Base-by-base conservation (phyloP, 2,888 invertebrate species). In the Ichneumoninae sp. region DNA sequence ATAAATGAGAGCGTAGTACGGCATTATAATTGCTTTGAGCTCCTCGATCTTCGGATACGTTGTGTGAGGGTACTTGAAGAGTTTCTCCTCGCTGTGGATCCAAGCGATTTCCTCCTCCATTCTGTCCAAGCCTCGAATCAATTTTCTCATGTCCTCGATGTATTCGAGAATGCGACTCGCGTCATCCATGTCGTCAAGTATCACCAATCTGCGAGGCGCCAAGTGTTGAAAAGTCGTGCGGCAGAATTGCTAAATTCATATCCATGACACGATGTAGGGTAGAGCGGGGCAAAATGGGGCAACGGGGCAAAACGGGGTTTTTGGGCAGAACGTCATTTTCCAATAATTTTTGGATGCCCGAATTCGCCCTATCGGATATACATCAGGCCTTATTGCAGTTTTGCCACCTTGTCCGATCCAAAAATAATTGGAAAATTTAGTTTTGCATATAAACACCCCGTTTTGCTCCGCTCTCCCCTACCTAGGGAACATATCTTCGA, bases 21-120 rank as follows among this genome's bases (percentile, higher is more conserved):
- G 97, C 91, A 96, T 94, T 44, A 97, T 94, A 89, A 95, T 96
- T 22, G 95, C 95, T 90, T 97, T 97, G 54, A 98, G 94, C 89
- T 98, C 97, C 86, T 96, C 96, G 74, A 98, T 95, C 80, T 97
- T 97, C 0, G 96, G 96, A 94, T 97, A 99, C 19, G 94, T 94
- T 0, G 97, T 96, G 70, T 96, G 92, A 1, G 97, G 97, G 91
- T 98, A 97, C 91, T 98, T 98, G 90, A 98, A 97, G 13, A 98
- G 95, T 4, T 94, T 94, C 94, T 99, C 98, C 94, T 99, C 98
- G 88, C 96, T 96, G 94, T 98, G 98, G 73, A 98, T 98, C 98
- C 98, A 98, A 5, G 94, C 93, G 22, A 98, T 96, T 88, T 97
- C 95, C 88, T 96, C 96, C 89, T 97, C 96, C 89, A 98, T 96